Percentiles rank a stretch among this genome's conserved stretches.
phyloP scores from a whole-genome alignment of 2,888 invertebrate genomes.

The Crossocerus cetratus region DNA sequence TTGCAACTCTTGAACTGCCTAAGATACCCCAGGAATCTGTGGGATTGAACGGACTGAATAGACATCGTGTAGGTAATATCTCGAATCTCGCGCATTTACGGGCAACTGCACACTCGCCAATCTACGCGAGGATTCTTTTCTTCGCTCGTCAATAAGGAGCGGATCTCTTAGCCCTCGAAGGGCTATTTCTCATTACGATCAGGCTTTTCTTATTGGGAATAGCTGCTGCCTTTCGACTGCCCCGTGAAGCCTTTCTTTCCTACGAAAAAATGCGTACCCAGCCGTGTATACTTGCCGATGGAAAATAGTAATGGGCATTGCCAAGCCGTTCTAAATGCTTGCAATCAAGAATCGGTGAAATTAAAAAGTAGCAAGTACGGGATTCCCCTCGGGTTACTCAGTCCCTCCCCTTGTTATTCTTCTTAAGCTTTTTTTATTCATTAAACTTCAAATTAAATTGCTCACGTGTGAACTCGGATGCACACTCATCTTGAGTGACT shows the following conservation, averaged over 20 bases:
- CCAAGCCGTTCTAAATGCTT: no score
- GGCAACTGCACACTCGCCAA: slow-evolving; percentile 64
- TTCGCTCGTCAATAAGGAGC: slow-evolving; percentile 55
- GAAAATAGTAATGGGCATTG: no score
- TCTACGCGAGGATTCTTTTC: slow-evolving; percentile 57
- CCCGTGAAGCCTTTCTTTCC: background rate
- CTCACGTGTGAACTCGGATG: no score
- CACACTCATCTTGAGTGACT: no score
- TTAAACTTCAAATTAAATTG: no score
- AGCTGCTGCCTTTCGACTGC: slow-evolving; percentile 11
- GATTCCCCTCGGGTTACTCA: no score
- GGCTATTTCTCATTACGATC: slow-evolving; percentile 6
- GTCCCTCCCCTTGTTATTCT: no score
- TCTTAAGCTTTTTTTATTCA: no score
- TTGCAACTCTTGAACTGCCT: background rate
- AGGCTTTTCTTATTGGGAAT: slow-evolving; percentile 33
- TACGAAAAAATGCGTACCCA: slow-evolving; percentile 7
- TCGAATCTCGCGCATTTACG: slow-evolving; percentile 53
- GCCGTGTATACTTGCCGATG: background rate
- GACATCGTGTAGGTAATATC: slow-evolving; percentile 37
- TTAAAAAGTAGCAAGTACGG: no score
- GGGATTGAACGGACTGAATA: slow-evolving; percentile 19
- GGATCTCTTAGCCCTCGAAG: slow-evolving; percentile 35
- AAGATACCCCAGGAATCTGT: background rate
- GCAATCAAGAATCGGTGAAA: no score